A percentile compares a stretch with the other conserved stretches of the same genome.
phyloP scores from a whole-genome alignment of 2,888 invertebrate genomes.

The Tipula unca region DNA sequence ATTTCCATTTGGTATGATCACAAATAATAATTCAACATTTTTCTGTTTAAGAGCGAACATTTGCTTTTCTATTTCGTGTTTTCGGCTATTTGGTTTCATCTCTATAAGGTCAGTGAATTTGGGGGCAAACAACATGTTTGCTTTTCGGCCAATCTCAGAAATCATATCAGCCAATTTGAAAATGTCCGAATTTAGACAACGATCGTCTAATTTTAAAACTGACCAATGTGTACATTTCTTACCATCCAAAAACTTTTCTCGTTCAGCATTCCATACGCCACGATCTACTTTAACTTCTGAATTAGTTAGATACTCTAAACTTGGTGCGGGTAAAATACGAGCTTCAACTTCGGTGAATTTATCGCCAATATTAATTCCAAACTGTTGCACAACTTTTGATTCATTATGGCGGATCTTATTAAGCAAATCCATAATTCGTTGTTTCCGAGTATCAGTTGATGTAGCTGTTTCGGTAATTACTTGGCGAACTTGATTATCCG shows the following conservation, averaged over 20 bases:
- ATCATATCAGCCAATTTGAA: constrained; percentile 34
- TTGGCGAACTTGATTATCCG: constrained; percentile 68
- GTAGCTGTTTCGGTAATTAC: constrained; percentile 87
- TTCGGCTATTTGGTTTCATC: not conserved
- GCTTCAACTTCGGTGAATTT: constrained; percentile 70
- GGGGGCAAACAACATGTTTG: not conserved
- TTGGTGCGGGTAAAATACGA: constrained; percentile 69
- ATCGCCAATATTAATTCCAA: constrained; percentile 68
- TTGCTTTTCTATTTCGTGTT: not conserved
- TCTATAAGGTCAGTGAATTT: not conserved
- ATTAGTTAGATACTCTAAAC: constrained; percentile 49
- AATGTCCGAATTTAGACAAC: constrained; percentile 28
- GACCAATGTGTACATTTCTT: constrained; percentile 40
- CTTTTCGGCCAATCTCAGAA: constrained; percentile 25
- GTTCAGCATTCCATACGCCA: constrained; percentile 37
- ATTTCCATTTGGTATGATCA: constrained; percentile 48
- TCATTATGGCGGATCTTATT: constrained; percentile 32
- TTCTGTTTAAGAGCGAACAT: not conserved
- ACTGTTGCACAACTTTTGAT: constrained; percentile 57
- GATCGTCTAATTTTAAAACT: constrained; percentile 34
- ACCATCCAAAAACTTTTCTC: constrained; percentile 35
- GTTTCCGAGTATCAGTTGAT: constrained; percentile 62
- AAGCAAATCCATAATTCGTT: constrained; percentile 60
- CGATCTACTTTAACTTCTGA: constrained; percentile 28
- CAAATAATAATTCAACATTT: constrained; percentile 27